Percentiles rank a stretch among this genome's conserved stretches.
phyloP scores from a whole-genome alignment of 2,888 invertebrate species.

The Drosophila neutralis region DNA sequence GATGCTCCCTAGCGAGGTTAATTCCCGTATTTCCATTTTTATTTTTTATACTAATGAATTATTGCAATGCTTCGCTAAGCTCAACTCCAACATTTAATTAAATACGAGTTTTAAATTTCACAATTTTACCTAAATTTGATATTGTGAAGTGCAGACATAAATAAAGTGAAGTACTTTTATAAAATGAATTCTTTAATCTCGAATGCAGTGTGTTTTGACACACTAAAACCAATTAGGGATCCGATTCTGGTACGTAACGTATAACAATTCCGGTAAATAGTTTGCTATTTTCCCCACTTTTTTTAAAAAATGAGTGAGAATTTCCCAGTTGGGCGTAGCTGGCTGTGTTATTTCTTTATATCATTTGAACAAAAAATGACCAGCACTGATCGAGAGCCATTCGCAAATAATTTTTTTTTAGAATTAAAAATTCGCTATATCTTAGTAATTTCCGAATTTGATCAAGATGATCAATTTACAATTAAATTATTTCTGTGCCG shows the following conservation, averaged over 20 bases:
- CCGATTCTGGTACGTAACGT: background rate
- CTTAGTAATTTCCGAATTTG: background rate
- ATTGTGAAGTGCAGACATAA: background rate
- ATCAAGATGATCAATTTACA: background rate
- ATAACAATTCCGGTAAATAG: background rate
- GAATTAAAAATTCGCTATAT: background rate
- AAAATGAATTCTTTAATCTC: background rate
- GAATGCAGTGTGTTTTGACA: too few species aligned
- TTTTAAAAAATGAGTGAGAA: background rate
- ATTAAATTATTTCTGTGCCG: too few species aligned
- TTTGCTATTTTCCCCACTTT: background rate
- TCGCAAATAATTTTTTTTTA: background rate
- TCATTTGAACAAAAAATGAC: background rate
- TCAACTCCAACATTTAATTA: slow-evolving; percentile 9
- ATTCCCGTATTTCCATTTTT: slow-evolving; percentile 24
- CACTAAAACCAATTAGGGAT: background rate
- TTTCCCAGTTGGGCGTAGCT: background rate
- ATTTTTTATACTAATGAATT: slow-evolving; percentile 60
- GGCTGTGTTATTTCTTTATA: background rate
- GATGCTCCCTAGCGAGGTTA: slow-evolving; percentile 54
- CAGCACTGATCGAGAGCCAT: background rate
- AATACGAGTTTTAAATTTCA: slow-evolving; percentile 7
- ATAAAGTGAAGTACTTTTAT: background rate
- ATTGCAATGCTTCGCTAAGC: slow-evolving; percentile 37
- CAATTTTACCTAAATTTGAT: background rate